Evolutionary conservation across 2,888 invertebrate species (phyloP).

Genomic region (Epiblema foenella): DNA sequence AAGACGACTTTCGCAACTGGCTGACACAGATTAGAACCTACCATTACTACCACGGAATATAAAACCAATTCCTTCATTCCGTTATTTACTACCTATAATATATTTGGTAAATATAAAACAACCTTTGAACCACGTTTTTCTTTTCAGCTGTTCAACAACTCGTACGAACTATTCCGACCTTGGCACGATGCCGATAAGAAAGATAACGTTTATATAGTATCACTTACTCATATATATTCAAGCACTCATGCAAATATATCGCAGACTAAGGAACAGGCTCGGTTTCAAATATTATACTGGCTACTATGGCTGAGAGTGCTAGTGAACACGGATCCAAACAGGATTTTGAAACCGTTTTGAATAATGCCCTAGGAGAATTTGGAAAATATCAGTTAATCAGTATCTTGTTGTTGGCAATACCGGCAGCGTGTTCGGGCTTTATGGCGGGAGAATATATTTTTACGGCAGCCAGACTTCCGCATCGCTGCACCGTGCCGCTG

Average conservation of each 20-base stretch:
- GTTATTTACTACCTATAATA: not conserved
- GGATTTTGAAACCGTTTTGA: conserved; percentile 68
- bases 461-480: conserved; percentile 70
- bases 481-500: conserved; percentile 67
- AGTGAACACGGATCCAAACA: conserved; percentile 56
- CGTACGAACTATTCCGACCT: conserved; percentile 24
- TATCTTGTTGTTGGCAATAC: conserved; percentile 63
- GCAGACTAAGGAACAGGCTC: conserved; percentile 16
- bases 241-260: conserved; percentile 29
- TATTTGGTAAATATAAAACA: conserved; percentile 24
- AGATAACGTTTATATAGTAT: conserved; percentile 39
- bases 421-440: conserved; percentile 67
- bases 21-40: conserved; percentile 54
- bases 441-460: conserved; percentile 77
- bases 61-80: too few relatives aligned
- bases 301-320: conserved; percentile 52
- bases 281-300: not conserved
- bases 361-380: conserved; percentile 69
- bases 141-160: conserved; percentile 15
- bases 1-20: conserved; percentile 65
- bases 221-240: conserved; percentile 33
- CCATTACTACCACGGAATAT: not conserved
- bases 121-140: conserved; percentile 17
- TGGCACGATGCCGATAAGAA: conserved; percentile 41
- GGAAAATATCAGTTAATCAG: conserved; percentile 72